Evolutionary conservation across 2,113 vertebrate genomes (phyloP).

Genomic region (Melanostigma gelatinosum): DNA sequence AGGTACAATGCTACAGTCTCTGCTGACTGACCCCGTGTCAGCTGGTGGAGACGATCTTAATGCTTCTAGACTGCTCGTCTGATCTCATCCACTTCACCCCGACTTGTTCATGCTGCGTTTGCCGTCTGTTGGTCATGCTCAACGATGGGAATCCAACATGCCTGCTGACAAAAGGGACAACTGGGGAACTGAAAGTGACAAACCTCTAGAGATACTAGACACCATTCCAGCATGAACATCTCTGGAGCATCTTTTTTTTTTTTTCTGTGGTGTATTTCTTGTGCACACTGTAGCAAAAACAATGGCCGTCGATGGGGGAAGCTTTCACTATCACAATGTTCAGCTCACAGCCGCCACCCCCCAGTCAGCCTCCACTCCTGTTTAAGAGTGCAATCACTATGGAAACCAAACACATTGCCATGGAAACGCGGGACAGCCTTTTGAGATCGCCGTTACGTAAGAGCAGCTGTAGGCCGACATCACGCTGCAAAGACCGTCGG

Average conservation of each 20-base stretch:
- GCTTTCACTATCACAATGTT: not conserved
- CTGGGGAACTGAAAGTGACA: not conserved
- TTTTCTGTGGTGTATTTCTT: constrained; percentile 7
- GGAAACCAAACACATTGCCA: constrained; percentile 79
- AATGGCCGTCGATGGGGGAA: not conserved
- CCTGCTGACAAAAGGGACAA: not conserved
- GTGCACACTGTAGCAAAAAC: not conserved
- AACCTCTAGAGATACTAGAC: not conserved
- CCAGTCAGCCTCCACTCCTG: constrained; percentile 36
- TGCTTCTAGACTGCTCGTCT: constrained; percentile 23
- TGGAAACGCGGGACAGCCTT: constrained; percentile 76
- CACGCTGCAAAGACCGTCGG: constrained; percentile 17
- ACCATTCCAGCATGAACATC: no score
- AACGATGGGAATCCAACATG: constrained; percentile 8
- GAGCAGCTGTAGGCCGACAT: constrained; percentile 59
- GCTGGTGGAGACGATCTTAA: constrained; percentile 13
- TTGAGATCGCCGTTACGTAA: constrained; percentile 71
- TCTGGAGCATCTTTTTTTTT: constrained; percentile 4
- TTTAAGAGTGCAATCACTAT: constrained; percentile 69
- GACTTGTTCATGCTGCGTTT: constrained; percentile 19
- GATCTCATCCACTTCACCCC: constrained; percentile 23
- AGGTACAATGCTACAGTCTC: not conserved
- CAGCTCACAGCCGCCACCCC: constrained; percentile 10
- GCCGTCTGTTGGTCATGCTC: constrained; percentile 6
- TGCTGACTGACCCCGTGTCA: constrained; percentile 13